Conservation (phyloP, 1,140 invertebrate species). For the Whitmania pigra region DNA sequence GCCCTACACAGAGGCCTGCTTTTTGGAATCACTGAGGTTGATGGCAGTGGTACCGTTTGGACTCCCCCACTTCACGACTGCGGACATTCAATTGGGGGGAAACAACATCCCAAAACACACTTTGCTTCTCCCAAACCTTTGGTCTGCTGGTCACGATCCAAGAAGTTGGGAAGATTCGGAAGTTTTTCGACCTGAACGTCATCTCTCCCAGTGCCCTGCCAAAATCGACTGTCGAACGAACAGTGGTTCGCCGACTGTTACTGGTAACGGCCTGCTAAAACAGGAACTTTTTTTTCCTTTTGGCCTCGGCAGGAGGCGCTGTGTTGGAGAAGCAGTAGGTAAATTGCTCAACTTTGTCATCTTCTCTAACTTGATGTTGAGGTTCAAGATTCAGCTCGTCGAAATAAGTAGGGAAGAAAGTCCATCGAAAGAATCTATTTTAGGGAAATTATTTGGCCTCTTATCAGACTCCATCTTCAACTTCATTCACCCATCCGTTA, state of each 20-base stretch:
- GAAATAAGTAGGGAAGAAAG: neutral
- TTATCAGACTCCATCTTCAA: neutral
- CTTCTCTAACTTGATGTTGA: slow-evolving; percentile 14
- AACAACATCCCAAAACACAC: slow-evolving; percentile 36
- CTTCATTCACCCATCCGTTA: neutral
- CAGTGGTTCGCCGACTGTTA: neutral
- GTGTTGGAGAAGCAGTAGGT: slow-evolving; percentile 21
- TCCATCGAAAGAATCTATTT: no score
- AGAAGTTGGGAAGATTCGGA: slow-evolving; percentile 53
- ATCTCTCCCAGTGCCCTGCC: slow-evolving; percentile 27
- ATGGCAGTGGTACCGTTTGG: slow-evolving; percentile 37
- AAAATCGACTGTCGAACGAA: neutral
- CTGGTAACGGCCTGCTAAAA: neutral
- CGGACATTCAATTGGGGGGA: slow-evolving; percentile 32
- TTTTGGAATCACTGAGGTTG: slow-evolving; percentile 32
- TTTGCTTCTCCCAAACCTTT: slow-evolving; percentile 34
- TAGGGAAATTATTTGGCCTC: no score
- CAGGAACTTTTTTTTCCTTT: slow-evolving; percentile 16
- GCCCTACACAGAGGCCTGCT: slow-evolving; percentile 32
- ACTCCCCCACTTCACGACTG: slow-evolving; percentile 28
- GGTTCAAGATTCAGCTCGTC: slow-evolving; percentile 2
- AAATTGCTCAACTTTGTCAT: slow-evolving; percentile 1
- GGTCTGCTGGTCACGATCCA: slow-evolving; percentile 32
- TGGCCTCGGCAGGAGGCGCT: slow-evolving; percentile 19
- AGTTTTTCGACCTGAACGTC: slow-evolving; percentile 54